phyloP scores from a whole-genome alignment of 1,140 invertebrate species.

The Sogatella furcifera region DNA sequence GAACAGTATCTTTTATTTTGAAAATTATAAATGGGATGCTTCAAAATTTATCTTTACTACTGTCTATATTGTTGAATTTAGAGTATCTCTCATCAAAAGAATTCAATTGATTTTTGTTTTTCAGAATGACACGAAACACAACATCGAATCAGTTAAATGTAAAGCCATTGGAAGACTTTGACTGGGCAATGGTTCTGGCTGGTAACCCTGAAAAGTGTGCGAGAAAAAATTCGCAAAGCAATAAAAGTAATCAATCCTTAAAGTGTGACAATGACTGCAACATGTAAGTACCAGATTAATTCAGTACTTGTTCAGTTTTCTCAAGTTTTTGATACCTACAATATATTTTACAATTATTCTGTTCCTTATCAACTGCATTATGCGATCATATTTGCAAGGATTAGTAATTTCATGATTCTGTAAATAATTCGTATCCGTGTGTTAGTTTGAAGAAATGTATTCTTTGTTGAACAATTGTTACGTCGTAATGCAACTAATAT shows the following conservation, averaged over 20 bases:
- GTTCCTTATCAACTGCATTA: too few species aligned
- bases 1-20: too few species aligned
- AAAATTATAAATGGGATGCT: too few species aligned
- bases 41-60: too few species aligned
- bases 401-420: too few species aligned
- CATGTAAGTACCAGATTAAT: background rate
- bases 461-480: too few species aligned
- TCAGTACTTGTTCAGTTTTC: background rate
- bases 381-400: too few species aligned
- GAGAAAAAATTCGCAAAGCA: conserved; percentile 1
- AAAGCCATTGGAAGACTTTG: conserved; percentile 20
- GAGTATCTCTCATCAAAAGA: too few species aligned
- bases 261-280: background rate
- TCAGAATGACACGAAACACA: conserved; percentile 15
- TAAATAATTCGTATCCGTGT: too few species aligned
- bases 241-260: background rate
- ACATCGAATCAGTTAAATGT: background rate
- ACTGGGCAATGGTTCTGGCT: conserved; percentile 25
- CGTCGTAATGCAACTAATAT: too few species aligned
- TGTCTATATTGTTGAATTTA: too few species aligned
- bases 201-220: conserved; percentile 24
- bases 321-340: background rate
- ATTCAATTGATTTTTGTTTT: background rate
- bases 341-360: background rate
- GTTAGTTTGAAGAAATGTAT: too few species aligned